Evolutionary conservation across 2,888 invertebrate genomes (phyloP).

Genomic region (Lottia gigantea): DNA sequence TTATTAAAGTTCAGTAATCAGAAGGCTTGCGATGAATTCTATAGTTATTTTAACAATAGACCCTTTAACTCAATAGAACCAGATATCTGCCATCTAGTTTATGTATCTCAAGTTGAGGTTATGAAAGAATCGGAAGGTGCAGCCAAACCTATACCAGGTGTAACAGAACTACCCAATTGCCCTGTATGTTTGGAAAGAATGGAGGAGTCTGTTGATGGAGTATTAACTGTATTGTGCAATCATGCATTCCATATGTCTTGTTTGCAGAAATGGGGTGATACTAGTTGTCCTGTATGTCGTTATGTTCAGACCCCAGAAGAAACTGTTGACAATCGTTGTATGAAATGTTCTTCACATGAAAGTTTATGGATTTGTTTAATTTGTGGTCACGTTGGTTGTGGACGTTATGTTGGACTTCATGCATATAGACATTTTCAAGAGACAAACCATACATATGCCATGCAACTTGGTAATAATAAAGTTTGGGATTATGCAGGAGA

Average conservation of each 20-base stretch:
- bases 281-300: conserved; percentile 97
- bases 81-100: conserved; percentile 91
- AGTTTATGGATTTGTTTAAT: conserved; percentile 98
- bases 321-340: conserved; percentile 78
- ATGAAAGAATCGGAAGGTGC: conserved; percentile 76
- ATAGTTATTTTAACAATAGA: conserved; percentile 89
- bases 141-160: conserved; percentile 75
- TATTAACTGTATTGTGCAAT: conserved; percentile 96
- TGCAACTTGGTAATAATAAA: conserved; percentile 94
- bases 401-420: conserved; percentile 89
- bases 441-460: conserved; percentile 96
- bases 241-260: conserved; percentile 98
- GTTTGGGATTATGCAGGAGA: conserved; percentile 99
- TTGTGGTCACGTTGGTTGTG: conserved; percentile 98
- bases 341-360: conserved; percentile 75
- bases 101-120: conserved; percentile 92
- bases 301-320: conserved; percentile 87
- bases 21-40: conserved; percentile 89
- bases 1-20: conserved; percentile 81
- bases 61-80: conserved; percentile 94
- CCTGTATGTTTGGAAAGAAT: conserved; percentile 93
- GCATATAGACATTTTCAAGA: conserved; percentile 95
- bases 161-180: conserved; percentile 96
- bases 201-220: conserved; percentile 97
- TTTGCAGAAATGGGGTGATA: conserved; percentile 95